Conservation (phyloP, 2,888 invertebrate species). For the Tachina lurida region DNA sequence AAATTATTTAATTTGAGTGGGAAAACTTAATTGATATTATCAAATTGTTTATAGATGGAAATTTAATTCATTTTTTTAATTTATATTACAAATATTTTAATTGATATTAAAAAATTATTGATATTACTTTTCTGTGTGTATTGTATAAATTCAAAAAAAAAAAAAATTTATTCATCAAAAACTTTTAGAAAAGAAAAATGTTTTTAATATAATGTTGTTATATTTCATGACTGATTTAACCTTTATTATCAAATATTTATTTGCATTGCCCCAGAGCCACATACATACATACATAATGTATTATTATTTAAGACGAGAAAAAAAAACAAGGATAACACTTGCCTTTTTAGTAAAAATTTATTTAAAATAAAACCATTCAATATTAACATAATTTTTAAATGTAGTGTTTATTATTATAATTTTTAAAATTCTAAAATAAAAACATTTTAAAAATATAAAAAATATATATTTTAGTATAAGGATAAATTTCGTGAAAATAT, state of each 20-base stretch:
- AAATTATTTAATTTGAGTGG: no score
- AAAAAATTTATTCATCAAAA: no score
- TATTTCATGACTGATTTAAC: slow-evolving; percentile 66
- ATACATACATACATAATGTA: background rate
- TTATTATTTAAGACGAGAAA: slow-evolving; percentile 1
- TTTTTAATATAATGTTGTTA: slow-evolving; percentile 35
- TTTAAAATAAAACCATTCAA: slow-evolving; percentile 48
- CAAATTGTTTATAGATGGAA: no score
- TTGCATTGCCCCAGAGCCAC: slow-evolving; percentile 72
- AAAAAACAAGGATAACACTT: slow-evolving; percentile 61
- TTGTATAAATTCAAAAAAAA: no score
- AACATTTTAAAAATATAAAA: background rate
- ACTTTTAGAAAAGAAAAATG: no score
- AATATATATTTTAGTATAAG: slow-evolving; percentile 23
- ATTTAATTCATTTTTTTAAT: no score
- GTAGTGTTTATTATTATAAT: slow-evolving; percentile 24
- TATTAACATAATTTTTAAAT: slow-evolving; percentile 32
- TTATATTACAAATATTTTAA: no score
- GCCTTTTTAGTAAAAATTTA: slow-evolving; percentile 70
- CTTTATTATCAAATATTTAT: slow-evolving; percentile 66
- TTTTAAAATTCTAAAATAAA: slow-evolving; percentile 9
- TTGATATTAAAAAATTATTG: no score
- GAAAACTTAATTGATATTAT: no score
- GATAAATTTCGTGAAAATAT: slow-evolving; percentile 10
- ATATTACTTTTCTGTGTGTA: no score